Percentiles rank a stretch among this genome's conserved stretches.
These are phyloP conservation scores for Tribolium freemani DNA, from an alignment of 2,888 invertebrate species.

Conservation along the genomic window DNA sequence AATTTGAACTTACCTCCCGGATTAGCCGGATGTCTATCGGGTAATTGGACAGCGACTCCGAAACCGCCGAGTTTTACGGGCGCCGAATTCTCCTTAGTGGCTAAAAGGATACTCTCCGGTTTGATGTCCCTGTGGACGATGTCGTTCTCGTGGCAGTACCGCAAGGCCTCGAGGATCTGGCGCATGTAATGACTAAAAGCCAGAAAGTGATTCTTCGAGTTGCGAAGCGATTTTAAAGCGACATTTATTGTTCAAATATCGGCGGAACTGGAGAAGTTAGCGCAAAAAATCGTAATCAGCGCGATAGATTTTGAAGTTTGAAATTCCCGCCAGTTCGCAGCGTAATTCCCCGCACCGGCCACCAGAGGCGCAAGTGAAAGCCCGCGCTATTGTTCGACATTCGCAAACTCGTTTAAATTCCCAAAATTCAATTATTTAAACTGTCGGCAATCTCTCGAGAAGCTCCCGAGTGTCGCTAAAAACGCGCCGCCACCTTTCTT, in stretches of 20 bases:
- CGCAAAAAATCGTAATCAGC: too few relatives aligned
- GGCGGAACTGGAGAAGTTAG: too few relatives aligned
- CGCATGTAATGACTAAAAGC: constrained; percentile 96
- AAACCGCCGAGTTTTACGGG: constrained; percentile 98
- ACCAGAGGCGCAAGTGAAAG: too few relatives aligned
- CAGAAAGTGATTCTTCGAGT: constrained; percentile 28
- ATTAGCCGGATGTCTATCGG: constrained; percentile 74
- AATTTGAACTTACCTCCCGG: constrained; percentile 53
- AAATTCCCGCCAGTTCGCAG: background rate
- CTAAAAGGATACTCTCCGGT: constrained; percentile 96
- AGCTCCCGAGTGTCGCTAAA: background rate
- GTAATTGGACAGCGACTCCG: constrained; percentile 94
- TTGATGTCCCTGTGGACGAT: constrained; percentile 98
- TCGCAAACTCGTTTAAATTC: background rate
- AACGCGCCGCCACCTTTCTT: constrained; percentile 2
- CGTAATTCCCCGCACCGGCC: too few relatives aligned
- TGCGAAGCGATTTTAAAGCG: too few relatives aligned
- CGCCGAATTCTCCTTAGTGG: constrained; percentile 97
- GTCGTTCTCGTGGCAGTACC: constrained; percentile 98
- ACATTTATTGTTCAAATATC: too few relatives aligned
- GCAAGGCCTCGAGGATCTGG: constrained; percentile 95
- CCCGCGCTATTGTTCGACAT: background rate
- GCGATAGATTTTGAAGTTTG: too few relatives aligned
- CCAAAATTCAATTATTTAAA: background rate
- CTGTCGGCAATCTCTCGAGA: background rate